Percentiles rank a stretch among this genome's conserved stretches.
These are phyloP conservation scores for Lasioglossum oenotherae DNA, from an alignment of 2,888 invertebrate species.

Conservation along the genomic window DNA sequence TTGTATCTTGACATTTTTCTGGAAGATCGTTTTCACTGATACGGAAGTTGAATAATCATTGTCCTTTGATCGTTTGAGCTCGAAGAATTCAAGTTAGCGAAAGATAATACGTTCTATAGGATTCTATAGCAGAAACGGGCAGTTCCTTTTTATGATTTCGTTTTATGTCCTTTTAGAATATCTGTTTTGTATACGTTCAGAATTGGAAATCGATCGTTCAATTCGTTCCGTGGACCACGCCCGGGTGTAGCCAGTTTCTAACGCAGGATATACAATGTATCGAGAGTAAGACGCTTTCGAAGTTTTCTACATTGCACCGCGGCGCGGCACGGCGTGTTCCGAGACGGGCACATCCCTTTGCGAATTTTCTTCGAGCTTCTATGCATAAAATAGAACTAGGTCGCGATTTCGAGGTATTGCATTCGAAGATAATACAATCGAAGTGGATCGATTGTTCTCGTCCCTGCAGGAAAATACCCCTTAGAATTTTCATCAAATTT, in stretches of 20 bases:
- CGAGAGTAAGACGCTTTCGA: background rate
- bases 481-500: background rate
- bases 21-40: background rate
- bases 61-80: background rate
- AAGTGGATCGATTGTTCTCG: background rate
- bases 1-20: background rate
- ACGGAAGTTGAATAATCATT: background rate
- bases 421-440: background rate
- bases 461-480: background rate
- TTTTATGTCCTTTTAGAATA: background rate
- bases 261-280: background rate
- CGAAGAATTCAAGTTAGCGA: background rate
- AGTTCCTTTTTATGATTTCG: slow-evolving; percentile 3
- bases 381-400: background rate
- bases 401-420: background rate
- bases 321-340: background rate
- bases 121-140: background rate
- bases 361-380: background rate
- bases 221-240: background rate
- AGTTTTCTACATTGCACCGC: background rate
- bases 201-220: slow-evolving; percentile 15
- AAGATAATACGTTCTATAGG: background rate
- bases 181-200: background rate
- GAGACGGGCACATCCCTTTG: background rate
- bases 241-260: background rate